phyloP scores from a whole-genome alignment of 2,113 vertebrate genomes.

The Barbus barbus region DNA sequence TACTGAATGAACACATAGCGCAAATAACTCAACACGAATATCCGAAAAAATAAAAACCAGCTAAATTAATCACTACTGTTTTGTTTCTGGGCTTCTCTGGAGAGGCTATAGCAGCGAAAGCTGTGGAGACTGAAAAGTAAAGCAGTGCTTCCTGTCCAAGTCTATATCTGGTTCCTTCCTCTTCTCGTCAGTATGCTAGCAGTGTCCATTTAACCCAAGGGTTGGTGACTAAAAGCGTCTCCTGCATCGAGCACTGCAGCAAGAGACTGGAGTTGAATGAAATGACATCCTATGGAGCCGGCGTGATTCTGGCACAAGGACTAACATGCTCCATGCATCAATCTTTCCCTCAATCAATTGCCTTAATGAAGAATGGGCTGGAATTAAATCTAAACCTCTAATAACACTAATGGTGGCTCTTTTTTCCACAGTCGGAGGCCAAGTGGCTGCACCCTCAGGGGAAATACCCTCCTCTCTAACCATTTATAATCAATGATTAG shows the following conservation, averaged over 20 bases:
- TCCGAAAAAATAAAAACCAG: too few relatives aligned
- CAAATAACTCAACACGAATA: not conserved
- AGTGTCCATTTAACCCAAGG: constrained; percentile 27
- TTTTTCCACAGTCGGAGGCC: constrained; percentile 41
- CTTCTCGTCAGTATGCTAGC: constrained; percentile 31
- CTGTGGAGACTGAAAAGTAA: not conserved
- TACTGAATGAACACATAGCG: not conserved
- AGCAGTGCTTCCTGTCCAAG: not conserved
- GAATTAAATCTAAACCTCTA: constrained; percentile 58
- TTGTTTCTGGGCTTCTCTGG: constrained; percentile 23
- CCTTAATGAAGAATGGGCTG: constrained; percentile 56
- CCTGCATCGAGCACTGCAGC: not conserved
- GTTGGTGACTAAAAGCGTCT: constrained; percentile 23
- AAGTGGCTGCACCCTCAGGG: constrained; percentile 36
- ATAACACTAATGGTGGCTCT: constrained; percentile 57
- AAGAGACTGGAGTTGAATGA: constrained; percentile 6
- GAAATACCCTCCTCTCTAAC: constrained; percentile 42
- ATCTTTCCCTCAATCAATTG: constrained; percentile 57
- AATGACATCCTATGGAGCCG: constrained; percentile 43
- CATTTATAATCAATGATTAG: constrained; percentile 54
- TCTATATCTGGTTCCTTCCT: not conserved
- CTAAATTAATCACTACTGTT: constrained; percentile 6
- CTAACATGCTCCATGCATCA: constrained; percentile 47
- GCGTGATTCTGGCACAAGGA: not conserved
- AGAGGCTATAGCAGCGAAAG: not conserved